Base-by-base conservation (phyloP, 2,888 invertebrate genomes). In the Drosophila kuntzei region DNA sequence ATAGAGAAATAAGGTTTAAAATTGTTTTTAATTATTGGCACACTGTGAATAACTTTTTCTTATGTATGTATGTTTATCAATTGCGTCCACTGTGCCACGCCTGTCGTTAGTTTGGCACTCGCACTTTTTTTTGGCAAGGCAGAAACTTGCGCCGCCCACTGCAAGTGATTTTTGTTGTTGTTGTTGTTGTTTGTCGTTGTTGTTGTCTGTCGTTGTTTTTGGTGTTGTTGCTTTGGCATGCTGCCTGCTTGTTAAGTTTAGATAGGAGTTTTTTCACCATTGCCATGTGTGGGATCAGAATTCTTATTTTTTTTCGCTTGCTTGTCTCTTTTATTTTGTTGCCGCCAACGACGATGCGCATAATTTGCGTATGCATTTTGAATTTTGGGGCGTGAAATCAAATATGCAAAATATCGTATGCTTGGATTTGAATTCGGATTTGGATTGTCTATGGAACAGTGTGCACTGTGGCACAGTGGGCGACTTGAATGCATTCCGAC, bases 321-420 rank as follows among this genome's bases (percentile, higher is more conserved):
- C 46, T 25, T 46, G 3, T 43, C 43, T 49, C 57, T 59, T 77
- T 73, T 72, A 53, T 64, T 47, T 37, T 58, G 41, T 41, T 46
- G 55, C 61, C 68, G 46, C 50, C 59, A 47, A 80, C 80, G 60
- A 71, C 80, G 86, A 72, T 83, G 88, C 80, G 88, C 86, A 87
- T 87, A 83, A 82, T 87, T 82, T 86, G 83, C 83, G 80, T 82
- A 71, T 86, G 88, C 72, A 86, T 80, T 84, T 85, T 80, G 80
- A 80, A 77, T 82, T 86, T 75, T 49, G 67, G 86, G 83, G 83
- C 83, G 83, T 87, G 67, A 79, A 85, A 84, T 84, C 88, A 88
- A 84, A 78, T 84, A 84, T 84, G 88, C 86, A 82, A 80, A 87
- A 82, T 88, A 82, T 86, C 74, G 67, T 79, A 61, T 68, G 71